phyloP scores from a whole-genome alignment of 2,113 vertebrate genomes.

The Melanostigma gelatinosum region DNA sequence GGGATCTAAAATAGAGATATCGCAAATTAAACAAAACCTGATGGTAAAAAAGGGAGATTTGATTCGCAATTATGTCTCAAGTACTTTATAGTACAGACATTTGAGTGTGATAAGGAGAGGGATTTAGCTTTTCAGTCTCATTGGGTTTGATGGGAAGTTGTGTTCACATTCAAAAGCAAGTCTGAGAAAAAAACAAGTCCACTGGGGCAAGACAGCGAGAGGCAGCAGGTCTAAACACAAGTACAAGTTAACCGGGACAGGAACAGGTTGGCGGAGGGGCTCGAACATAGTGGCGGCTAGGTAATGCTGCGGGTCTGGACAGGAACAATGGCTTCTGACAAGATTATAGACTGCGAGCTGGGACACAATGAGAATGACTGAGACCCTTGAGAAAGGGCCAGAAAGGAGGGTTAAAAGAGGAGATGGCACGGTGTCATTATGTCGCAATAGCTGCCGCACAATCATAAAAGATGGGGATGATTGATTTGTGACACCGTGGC shows the following conservation, averaged over 20 bases:
- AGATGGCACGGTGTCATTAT: background rate
- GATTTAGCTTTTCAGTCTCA: background rate
- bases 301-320: background rate
- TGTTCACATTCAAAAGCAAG: background rate
- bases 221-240: background rate
- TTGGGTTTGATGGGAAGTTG: background rate
- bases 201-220: background rate
- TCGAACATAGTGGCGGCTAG: background rate
- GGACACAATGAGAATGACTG: background rate
- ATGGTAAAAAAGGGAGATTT: background rate
- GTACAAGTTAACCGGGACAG: background rate
- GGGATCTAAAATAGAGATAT: background rate
- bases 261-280: background rate
- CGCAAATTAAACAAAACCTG: conserved; percentile 4
- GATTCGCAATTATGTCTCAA: conserved; percentile 6
- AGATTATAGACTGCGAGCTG: background rate
- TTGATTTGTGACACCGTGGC: background rate
- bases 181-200: background rate
- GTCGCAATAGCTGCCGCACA: background rate
- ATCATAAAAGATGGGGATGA: background rate
- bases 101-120: background rate
- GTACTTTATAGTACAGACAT: background rate
- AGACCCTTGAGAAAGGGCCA: background rate
- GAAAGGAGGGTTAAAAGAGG: background rate
- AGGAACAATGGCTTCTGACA: background rate